Percentiles rank a stretch among this genome's conserved stretches.
These are phyloP conservation scores for Magallana angulata DNA, from an alignment of 1,140 invertebrate species.

Conservation along the genomic window DNA sequence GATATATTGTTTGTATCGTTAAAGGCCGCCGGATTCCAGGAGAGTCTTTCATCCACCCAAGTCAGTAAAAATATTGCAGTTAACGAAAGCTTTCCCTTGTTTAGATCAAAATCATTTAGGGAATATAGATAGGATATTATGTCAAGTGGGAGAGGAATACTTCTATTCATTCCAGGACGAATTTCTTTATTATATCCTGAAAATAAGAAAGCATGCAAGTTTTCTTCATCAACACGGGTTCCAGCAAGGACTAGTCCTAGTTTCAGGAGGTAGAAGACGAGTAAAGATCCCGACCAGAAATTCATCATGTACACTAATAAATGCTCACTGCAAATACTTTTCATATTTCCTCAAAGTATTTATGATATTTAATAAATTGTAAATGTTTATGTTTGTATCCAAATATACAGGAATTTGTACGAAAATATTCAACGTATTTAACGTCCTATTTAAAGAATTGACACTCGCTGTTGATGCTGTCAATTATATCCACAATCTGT, in stretches of 20 bases:
- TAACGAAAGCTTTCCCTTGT: neutral
- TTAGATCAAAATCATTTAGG: slow-evolving; percentile 40
- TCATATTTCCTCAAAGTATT: too few relatives aligned
- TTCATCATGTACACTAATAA: too few relatives aligned
- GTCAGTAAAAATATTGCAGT: neutral
- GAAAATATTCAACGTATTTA: too few relatives aligned
- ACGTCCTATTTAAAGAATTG: too few relatives aligned
- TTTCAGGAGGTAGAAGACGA: too few relatives aligned
- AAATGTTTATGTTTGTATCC: too few relatives aligned
- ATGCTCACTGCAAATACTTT: too few relatives aligned
- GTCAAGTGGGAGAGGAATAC: neutral
- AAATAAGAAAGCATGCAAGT: neutral
- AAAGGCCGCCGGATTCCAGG: neutral
- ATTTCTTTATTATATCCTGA: neutral
- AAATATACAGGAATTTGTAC: too few relatives aligned
- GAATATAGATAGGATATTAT: neutral
- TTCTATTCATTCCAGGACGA: slow-evolving; percentile 5
- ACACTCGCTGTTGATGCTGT: too few relatives aligned
- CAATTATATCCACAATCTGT: too few relatives aligned
- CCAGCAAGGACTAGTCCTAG: neutral
- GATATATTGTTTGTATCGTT: neutral
- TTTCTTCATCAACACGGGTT: neutral
- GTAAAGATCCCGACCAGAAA: too few relatives aligned
- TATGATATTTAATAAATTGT: too few relatives aligned
- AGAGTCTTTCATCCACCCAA: slow-evolving; percentile 35